Percentiles rank a stretch among this genome's conserved stretches.
phyloP scores from a whole-genome alignment of 2,797 vertebrate genomes.

The Passerculus sandwichensis region DNA sequence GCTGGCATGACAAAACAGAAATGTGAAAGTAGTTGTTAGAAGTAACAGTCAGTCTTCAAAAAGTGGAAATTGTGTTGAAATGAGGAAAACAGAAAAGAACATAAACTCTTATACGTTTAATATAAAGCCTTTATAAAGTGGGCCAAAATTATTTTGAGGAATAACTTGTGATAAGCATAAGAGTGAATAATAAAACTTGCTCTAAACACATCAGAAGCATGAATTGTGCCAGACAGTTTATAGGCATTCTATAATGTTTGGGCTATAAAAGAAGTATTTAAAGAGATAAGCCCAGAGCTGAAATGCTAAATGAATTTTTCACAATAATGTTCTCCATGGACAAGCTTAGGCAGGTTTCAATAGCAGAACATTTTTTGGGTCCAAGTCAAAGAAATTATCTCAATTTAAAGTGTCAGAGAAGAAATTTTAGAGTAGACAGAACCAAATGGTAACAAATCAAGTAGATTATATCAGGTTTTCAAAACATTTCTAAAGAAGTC shows the following conservation, averaged over 20 bases:
- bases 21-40: not conserved
- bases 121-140: constrained; percentile 1
- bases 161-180: constrained; percentile 25
- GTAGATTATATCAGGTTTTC: constrained; percentile 36
- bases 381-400: constrained; percentile 35
- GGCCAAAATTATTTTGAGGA: constrained; percentile 49
- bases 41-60: constrained; percentile 31
- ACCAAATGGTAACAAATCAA: constrained; percentile 39
- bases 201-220: constrained; percentile 38
- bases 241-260: constrained; percentile 20
- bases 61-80: constrained; percentile 37
- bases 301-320: constrained; percentile 51
- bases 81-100: constrained; percentile 24
- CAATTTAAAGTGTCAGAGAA: constrained; percentile 2
- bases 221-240: constrained; percentile 36
- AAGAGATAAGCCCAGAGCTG: constrained; percentile 51
- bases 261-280: constrained; percentile 1
- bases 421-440: constrained; percentile 19
- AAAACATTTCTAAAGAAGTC: constrained; percentile 13
- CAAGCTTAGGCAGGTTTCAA: constrained; percentile 43
- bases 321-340: not conserved
- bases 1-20: constrained; percentile 58
- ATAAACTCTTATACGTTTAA: not conserved
- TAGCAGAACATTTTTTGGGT: not conserved
- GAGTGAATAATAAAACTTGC: constrained; percentile 33